Evolutionary conservation across 2,888 invertebrate genomes (phyloP).

Genomic region (Nymphalis urticae): DNA sequence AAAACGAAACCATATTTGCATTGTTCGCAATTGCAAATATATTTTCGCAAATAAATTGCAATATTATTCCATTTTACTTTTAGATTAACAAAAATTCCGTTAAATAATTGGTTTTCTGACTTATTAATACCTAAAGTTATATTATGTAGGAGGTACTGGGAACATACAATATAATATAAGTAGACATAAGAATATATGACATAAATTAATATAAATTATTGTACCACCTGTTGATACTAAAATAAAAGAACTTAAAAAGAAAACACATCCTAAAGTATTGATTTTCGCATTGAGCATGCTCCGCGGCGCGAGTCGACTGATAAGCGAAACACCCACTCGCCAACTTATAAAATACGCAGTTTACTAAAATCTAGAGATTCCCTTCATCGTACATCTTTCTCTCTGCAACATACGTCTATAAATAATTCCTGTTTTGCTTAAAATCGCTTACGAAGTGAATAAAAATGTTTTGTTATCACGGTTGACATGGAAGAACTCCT

Average conservation of each 20-base stretch:
- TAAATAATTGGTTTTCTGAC: too few species aligned
- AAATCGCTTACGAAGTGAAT: conserved; percentile 7
- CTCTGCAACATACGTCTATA: background rate
- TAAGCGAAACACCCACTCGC: conserved; percentile 68
- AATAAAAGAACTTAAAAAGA: conserved; percentile 43
- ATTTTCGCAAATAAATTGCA: too few species aligned
- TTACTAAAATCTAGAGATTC: background rate
- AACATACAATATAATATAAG: background rate
- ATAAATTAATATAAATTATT: background rate
- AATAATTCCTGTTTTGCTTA: background rate
- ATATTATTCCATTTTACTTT: too few species aligned
- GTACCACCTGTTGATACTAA: conserved; percentile 60
- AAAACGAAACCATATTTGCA: too few species aligned
- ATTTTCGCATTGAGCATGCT: conserved; percentile 76
- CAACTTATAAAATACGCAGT: conserved; percentile 38
- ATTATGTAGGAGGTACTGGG: background rate
- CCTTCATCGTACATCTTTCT: background rate
- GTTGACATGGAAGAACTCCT: conserved; percentile 91
- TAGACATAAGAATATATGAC: background rate
- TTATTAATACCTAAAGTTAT: too few species aligned
- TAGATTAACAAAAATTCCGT: too few species aligned
- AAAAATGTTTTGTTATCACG: conserved; percentile 42
- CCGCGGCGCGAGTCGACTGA: conserved; percentile 48
- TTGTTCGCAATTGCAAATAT: too few species aligned
- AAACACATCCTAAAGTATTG: conserved; percentile 54